Evolutionary conservation across 2,888 invertebrate genomes (phyloP).

Genomic region (Petrophora chlorosata): DNA sequence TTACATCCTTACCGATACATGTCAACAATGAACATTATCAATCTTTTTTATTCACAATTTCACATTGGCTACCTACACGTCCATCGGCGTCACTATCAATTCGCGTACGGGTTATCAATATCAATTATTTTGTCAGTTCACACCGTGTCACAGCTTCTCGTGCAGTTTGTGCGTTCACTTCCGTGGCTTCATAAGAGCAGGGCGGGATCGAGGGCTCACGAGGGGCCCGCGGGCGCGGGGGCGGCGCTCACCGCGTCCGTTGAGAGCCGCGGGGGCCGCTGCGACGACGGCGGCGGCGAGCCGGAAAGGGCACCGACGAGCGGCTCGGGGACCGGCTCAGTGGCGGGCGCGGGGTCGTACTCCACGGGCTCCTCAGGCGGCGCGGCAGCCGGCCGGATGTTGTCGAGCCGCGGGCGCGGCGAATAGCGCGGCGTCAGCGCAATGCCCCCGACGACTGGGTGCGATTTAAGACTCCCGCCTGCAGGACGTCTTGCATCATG

Average conservation of each 20-base stretch:
- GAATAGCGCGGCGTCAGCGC: conserved; percentile 83
- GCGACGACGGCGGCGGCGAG: conserved; percentile 33
- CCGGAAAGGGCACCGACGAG: conserved; percentile 37
- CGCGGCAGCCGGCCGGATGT: conserved; percentile 75
- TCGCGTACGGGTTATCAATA: conserved; percentile 49
- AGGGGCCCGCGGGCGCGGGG: conserved; percentile 38
- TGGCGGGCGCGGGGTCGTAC: conserved; percentile 45
- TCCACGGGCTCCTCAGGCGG: conserved; percentile 73
- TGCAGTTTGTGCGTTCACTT: conserved; percentile 47
- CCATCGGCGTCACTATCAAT: conserved; percentile 57
- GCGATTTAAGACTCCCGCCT: conserved; percentile 83
- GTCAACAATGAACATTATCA: conserved; percentile 77
- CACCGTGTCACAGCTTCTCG: conserved; percentile 45
- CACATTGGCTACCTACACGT: conserved; percentile 74
- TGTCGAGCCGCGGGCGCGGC: conserved; percentile 75
- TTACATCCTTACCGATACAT: conserved; percentile 62
- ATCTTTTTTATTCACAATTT: conserved; percentile 70
- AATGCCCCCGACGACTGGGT: conserved; percentile 81
- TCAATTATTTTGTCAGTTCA: conserved; percentile 57
- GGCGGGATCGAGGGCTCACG: conserved; percentile 49
- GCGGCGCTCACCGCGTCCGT: conserved; percentile 20
- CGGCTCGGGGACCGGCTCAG: conserved; percentile 40
- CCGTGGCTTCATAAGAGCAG: conserved; percentile 25
- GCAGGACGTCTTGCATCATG: conserved; percentile 90
- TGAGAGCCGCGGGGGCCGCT: conserved; percentile 37